Evolutionary conservation across 1,140 invertebrate species (phyloP).

Genomic region (Neodiprion pinetum): DNA sequence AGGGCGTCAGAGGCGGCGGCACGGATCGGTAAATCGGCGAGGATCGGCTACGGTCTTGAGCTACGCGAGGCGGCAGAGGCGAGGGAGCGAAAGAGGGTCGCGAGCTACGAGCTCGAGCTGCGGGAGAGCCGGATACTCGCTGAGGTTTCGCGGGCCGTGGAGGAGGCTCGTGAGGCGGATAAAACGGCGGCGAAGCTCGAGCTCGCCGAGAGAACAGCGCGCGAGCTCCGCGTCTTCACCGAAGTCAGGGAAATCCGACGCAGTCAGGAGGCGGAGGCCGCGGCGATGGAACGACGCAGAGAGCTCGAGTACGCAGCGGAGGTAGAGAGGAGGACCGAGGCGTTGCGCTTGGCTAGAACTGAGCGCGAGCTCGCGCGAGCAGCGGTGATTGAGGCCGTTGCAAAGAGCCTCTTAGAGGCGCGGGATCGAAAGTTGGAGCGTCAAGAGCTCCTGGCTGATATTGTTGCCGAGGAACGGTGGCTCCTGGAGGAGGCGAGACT

Average conservation of each 20-base stretch:
- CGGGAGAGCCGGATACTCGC: slow-evolving; percentile 35
- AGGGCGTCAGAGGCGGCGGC: slow-evolving; percentile 12
- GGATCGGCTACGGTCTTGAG: slow-evolving; percentile 30
- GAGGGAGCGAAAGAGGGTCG: slow-evolving; percentile 28
- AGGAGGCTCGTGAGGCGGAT: slow-evolving; percentile 29
- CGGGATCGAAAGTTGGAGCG: slow-evolving; percentile 28
- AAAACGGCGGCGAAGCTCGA: slow-evolving; percentile 24
- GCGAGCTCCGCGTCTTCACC: slow-evolving; percentile 32
- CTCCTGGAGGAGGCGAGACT: slow-evolving; percentile 29
- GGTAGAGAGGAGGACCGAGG: slow-evolving; percentile 27
- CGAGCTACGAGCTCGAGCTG: slow-evolving; percentile 29
- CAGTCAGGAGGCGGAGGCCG: slow-evolving; percentile 5
- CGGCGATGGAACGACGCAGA: background rate
- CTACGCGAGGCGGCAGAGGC: slow-evolving; percentile 37
- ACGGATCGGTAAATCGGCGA: background rate
- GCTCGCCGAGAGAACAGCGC: slow-evolving; percentile 26
- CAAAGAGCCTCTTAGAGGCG: slow-evolving; percentile 31
- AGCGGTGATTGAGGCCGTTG: slow-evolving; percentile 25
- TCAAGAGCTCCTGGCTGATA: slow-evolving; percentile 36
- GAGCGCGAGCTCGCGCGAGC: slow-evolving; percentile 31
- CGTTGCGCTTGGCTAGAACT: slow-evolving; percentile 29
- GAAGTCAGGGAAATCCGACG: slow-evolving; percentile 19
- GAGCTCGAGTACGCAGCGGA: slow-evolving; percentile 28
- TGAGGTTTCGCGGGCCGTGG: slow-evolving; percentile 36
- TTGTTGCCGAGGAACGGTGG: slow-evolving; percentile 40